Percentiles rank a stretch among this genome's conserved stretches.
phyloP scores from a whole-genome alignment of 2,113 vertebrate species.

The Triplophysa rosa region DNA sequence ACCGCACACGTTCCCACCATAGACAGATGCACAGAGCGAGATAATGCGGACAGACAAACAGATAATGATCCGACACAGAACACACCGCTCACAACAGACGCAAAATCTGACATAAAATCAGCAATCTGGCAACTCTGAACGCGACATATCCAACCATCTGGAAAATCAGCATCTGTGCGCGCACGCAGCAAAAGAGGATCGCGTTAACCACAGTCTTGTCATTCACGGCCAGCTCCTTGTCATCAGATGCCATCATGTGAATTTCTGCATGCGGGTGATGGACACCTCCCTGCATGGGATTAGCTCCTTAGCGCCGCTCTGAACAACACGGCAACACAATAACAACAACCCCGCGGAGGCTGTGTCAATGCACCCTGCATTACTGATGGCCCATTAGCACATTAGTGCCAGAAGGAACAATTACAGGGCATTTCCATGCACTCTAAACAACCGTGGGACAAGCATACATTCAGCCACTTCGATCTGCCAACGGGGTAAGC shows the following conservation, averaged over 20 bases:
- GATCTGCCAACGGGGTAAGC: background rate
- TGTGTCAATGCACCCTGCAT: slow-evolving; percentile 55
- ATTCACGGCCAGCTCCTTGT: slow-evolving; percentile 67
- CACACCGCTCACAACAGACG: slow-evolving; percentile 36
- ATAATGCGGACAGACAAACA: slow-evolving; percentile 46
- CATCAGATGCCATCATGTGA: slow-evolving; percentile 59
- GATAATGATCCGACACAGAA: slow-evolving; percentile 47
- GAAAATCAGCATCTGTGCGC: slow-evolving; percentile 24
- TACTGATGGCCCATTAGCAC: slow-evolving; percentile 68
- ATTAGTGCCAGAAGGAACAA: slow-evolving; percentile 51
- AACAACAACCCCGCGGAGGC: slow-evolving; percentile 48
- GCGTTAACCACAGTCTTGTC: slow-evolving; percentile 63
- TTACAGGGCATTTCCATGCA: slow-evolving; percentile 24
- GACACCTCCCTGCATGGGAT: slow-evolving; percentile 69
- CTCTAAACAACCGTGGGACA: slow-evolving; percentile 16
- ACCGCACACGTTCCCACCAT: slow-evolving; percentile 3
- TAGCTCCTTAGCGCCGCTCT: slow-evolving; percentile 64
- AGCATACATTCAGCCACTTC: slow-evolving; percentile 39
- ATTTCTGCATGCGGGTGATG: slow-evolving; percentile 44
- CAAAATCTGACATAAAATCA: slow-evolving; percentile 43
- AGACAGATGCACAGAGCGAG: slow-evolving; percentile 34
- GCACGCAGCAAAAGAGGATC: slow-evolving; percentile 12
- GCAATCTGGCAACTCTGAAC: slow-evolving; percentile 42
- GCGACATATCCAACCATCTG: slow-evolving; percentile 41
- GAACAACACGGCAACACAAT: slow-evolving; percentile 63